phyloP scores from a whole-genome alignment of 2,797 vertebrate species.

The Lacerta agilis region DNA sequence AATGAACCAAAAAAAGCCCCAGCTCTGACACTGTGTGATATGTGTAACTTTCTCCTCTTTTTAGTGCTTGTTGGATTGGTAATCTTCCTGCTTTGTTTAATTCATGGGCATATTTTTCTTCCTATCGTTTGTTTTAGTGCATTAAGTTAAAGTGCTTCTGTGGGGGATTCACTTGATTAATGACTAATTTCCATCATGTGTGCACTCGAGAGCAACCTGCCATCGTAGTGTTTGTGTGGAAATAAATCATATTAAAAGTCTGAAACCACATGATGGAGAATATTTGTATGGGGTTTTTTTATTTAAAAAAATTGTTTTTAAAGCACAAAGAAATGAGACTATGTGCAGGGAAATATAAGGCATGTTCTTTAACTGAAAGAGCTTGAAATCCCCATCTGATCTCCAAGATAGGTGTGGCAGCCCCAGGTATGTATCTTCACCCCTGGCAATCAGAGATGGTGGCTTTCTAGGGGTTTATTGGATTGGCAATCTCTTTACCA shows the following conservation, averaged over 20 bases:
- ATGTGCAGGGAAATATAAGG: neutral
- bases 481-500: no score
- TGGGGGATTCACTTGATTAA: conserved; percentile 66
- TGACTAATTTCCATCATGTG: conserved; percentile 66
- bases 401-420: neutral
- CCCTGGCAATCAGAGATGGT: neutral
- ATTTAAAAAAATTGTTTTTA: neutral
- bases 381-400: neutral
- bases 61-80: conserved; percentile 38
- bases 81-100: conserved; percentile 59
- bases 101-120: conserved; percentile 61
- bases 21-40: conserved; percentile 14
- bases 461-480: neutral
- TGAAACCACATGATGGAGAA: neutral
- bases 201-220: conserved; percentile 40
- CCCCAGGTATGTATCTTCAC: neutral
- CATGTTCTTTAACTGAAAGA: neutral
- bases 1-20: conserved; percentile 62
- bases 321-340: neutral
- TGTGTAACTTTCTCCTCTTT: conserved; percentile 37
- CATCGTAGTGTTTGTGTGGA: conserved; percentile 41
- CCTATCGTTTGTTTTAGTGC: conserved; percentile 63
- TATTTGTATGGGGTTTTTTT: neutral
- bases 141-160: conserved; percentile 63
- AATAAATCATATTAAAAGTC: conserved; percentile 47